Conservation (phyloP, 2,888 invertebrate genomes). For the Melipona bicolor region DNA sequence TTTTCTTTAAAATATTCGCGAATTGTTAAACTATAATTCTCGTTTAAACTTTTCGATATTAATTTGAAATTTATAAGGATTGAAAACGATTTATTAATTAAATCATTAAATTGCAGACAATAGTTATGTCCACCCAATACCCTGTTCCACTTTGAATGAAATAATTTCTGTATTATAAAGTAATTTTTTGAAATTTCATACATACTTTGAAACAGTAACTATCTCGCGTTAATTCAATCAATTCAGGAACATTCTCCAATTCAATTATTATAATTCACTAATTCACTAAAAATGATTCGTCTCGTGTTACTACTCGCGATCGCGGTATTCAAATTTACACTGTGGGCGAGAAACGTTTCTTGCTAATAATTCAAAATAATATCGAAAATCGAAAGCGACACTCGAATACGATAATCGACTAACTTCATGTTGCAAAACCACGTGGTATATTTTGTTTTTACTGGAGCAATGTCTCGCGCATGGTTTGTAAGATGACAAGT, state of each 20-base stretch:
- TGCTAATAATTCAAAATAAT: not conserved
- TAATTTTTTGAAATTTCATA: not conserved
- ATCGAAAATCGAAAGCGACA: not conserved
- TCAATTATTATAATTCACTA: not conserved
- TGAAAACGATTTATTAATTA: not conserved
- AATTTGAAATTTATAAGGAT: not conserved
- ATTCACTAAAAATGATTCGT: not conserved
- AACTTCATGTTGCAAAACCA: conserved; percentile 2
- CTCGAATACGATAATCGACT: conserved; percentile 15
- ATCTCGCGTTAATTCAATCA: not conserved
- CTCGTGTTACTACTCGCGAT: too few species aligned
- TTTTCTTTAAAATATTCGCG: not conserved
- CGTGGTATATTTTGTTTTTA: conserved; percentile 19
- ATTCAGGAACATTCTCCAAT: not conserved
- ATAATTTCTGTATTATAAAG: not conserved
- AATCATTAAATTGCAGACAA: not conserved
- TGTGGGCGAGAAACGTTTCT: not conserved
- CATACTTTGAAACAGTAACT: not conserved
- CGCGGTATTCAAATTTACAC: not conserved
- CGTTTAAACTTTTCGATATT: not conserved
- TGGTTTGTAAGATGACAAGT: not conserved
- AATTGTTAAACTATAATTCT: not conserved
- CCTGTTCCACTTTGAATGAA: not conserved
- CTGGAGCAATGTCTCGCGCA: not conserved
- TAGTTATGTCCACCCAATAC: not conserved